Evolutionary conservation across 2,797 vertebrate species (phyloP).

Genomic region (Anabacerthia variegaticeps): DNA sequence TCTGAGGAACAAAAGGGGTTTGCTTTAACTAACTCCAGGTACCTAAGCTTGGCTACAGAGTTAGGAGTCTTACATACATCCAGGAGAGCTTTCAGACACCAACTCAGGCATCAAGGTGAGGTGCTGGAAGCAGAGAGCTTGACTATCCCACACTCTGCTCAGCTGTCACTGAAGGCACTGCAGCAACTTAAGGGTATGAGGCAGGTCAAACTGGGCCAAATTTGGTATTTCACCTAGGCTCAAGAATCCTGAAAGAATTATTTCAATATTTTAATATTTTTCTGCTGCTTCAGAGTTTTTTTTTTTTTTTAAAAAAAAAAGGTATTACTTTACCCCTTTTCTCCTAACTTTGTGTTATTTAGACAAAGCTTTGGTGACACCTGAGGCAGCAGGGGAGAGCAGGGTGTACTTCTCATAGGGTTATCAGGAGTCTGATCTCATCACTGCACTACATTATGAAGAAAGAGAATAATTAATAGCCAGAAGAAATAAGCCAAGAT

Average conservation of each 20-base stretch:
- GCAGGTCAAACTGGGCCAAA: neutral
- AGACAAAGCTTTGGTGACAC: neutral
- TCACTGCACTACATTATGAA: rapidly evolving
- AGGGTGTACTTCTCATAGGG: neutral
- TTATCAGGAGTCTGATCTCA: neutral
- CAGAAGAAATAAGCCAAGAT: neutral
- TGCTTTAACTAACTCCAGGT: neutral
- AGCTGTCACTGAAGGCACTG: neutral
- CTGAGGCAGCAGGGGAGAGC: neutral
- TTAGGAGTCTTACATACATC: neutral
- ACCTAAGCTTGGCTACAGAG: neutral
- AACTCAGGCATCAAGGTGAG: neutral
- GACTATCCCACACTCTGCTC: neutral
- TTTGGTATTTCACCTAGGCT: neutral
- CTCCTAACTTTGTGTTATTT: neutral
- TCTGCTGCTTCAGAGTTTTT: neutral
- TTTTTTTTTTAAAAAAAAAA: neutral
- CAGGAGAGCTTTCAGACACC: neutral
- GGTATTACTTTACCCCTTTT: neutral
- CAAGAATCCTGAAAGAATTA: neutral
- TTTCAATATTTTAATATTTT: neutral
- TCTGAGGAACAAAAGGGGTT: neutral
- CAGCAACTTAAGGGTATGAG: neutral
- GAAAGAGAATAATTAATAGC: neutral
- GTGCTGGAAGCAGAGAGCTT: neutral